Base-by-base conservation (phyloP, 1,140 invertebrate genomes). In the Dendroctonus valens region DNA sequence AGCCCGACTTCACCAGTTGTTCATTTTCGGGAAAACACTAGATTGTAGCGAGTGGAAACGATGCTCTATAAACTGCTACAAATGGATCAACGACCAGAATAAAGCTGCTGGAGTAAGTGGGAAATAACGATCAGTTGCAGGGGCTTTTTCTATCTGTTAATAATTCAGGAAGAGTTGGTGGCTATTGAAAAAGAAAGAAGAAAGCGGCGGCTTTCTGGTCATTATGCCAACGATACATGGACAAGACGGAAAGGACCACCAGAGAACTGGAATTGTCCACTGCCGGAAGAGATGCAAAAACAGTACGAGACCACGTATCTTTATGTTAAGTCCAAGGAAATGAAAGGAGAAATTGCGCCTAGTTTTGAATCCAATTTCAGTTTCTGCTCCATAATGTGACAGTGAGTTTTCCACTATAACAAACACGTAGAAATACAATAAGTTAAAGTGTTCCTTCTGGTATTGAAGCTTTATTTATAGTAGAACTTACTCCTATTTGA, bases 1-100 rank as follows among this genome's bases (percentile, higher is more conserved):
- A 78, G 88, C 81, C 8, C 81, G 91, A 69, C 92, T 95, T 76
- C 87, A 96, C 77, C 93, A 96, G 77, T 90, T 93, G 74, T 96
- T 93, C 76, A 84, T 93, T 50, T 81, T 81, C 79, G 93, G 93
- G 5, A 78, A 91, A 73, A 76, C 77, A 3, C 46, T 83, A 39
- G 87, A 94, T 74, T 96, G 93, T 74, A 78, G 78, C 3, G 85
- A 89, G 68, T 95, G 91, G 92, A 85, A 91, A 74, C 82, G 75
- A 49, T 91, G 94, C 79, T 88, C 85, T 71, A 72, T 86, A 6
- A 91, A 91, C 74, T 95, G 92, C 77, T 77, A 82, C 57, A 81
- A 85, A 71, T 95, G 87, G 84, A 76, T 81, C 48, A 77, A 85
- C 39, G 79, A 82, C 0, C 80, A 84, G 63, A 85, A 92, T 5